Percentiles rank a stretch among this genome's conserved stretches.
These are phyloP conservation scores for Leptinotarsa lineolata DNA, from an alignment of 1,140 invertebrate species.

Conservation along the genomic window DNA sequence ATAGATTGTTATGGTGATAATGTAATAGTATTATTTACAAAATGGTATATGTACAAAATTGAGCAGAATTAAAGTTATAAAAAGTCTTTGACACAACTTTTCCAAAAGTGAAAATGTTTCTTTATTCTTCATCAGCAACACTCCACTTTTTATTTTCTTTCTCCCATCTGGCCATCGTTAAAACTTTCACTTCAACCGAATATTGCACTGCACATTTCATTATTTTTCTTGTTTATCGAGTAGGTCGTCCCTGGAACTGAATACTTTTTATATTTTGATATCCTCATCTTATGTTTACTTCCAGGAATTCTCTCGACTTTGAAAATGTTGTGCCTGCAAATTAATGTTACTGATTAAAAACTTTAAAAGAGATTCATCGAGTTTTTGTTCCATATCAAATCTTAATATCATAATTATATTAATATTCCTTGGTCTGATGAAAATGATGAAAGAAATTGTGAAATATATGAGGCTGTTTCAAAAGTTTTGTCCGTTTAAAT, in stretches of 20 bases:
- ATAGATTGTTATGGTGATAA: background rate
- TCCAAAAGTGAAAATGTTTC: background rate
- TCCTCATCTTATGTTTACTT: conserved; percentile 67
- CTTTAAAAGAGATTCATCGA: background rate
- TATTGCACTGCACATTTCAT: conserved; percentile 70
- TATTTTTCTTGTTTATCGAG: conserved; percentile 77
- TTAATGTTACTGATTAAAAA: conserved; percentile 31
- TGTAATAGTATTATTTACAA: background rate
- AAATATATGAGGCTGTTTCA: too few species aligned
- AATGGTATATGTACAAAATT: background rate
- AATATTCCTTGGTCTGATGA: too few species aligned
- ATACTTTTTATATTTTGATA: conserved; percentile 60
- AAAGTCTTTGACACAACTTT: conserved; percentile 27
- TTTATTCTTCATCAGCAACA: too few species aligned
- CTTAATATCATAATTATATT: too few species aligned
- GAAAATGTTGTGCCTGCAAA: conserved; percentile 66
- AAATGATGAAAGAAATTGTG: too few species aligned
- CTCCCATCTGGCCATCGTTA: too few species aligned
- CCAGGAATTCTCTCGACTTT: conserved; percentile 73
- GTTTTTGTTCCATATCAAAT: too few species aligned
- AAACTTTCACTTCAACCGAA: conserved; percentile 32
- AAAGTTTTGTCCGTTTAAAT: too few species aligned
- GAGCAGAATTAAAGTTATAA: background rate
- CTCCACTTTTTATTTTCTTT: too few species aligned
- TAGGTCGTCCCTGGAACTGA: conserved; percentile 71